Conservation (phyloP, 1,140 invertebrate genomes). For the Sitobion miscanthi region DNA sequence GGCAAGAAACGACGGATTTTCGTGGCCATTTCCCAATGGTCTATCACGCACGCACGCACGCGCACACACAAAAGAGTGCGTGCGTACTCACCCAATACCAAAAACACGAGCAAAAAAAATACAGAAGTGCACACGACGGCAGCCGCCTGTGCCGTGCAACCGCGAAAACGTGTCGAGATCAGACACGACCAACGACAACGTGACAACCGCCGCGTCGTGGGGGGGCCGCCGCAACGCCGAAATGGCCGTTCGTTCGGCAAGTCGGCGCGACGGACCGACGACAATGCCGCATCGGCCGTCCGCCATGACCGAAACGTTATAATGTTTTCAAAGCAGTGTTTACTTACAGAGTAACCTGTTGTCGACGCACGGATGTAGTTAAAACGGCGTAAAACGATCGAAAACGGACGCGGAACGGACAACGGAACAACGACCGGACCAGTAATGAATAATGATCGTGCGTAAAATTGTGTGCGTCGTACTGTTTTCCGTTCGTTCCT, state of each 20-base stretch:
- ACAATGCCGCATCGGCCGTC: not conserved
- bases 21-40: not conserved
- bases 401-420: not conserved
- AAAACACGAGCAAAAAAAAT: not conserved
- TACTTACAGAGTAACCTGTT: conserved; percentile 54
- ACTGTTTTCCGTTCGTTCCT: not conserved
- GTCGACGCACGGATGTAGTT: conserved; percentile 27
- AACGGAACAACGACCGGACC: not conserved
- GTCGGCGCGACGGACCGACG: too few relatives aligned
- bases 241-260: not conserved
- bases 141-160: not conserved
- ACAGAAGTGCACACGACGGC: not conserved
- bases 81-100: not conserved
- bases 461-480: conserved; percentile 45
- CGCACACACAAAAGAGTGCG: not conserved
- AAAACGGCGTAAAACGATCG: not conserved
- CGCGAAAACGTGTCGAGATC: not conserved
- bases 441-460: conserved; percentile 47
- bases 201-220: not conserved
- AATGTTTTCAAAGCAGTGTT: not conserved
- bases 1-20: not conserved
- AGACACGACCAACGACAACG: not conserved
- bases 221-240: not conserved
- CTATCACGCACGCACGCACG: not conserved
- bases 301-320: not conserved